Percentiles rank a stretch among this genome's conserved stretches.
Conservation (phyloP, 2,888 invertebrate species). For the Gastracanthus pulcherrimus region DNA sequence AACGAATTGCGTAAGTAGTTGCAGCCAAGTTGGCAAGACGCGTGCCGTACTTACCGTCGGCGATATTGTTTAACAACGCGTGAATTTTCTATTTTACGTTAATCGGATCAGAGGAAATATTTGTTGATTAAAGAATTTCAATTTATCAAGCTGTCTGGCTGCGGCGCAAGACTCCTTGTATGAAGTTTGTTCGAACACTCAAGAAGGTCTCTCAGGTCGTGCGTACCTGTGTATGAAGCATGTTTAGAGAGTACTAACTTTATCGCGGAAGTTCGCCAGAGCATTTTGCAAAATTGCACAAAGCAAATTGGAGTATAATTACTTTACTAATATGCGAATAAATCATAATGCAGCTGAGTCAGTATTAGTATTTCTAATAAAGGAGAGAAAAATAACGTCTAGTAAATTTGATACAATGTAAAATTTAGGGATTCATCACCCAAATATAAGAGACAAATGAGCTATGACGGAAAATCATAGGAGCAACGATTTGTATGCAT, state of each 20-base stretch:
- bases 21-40: not conserved
- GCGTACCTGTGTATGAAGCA: conserved; percentile 18
- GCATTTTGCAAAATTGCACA: conserved; percentile 39
- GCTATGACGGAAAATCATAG: too few species aligned
- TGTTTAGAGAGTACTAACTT: conserved; percentile 48
- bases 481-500: too few species aligned
- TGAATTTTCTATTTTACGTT: not conserved
- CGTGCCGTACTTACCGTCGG: too few species aligned
- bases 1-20: not conserved
- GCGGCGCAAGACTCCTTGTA: not conserved
- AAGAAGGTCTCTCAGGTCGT: conserved; percentile 42
- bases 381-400: too few species aligned
- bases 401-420: too few species aligned
- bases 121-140: conserved; percentile 47
- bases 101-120: not conserved
- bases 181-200: conserved; percentile 38
- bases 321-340: too few species aligned
- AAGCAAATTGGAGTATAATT: conserved; percentile 10
- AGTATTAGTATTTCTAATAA: too few species aligned
- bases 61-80: not conserved
- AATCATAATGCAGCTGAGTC: too few species aligned
- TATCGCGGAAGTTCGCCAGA: conserved; percentile 35
- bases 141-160: conserved; percentile 27
- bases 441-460: too few species aligned
- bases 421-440: too few species aligned